phyloP scores from a whole-genome alignment of 1,140 invertebrate species.

The Olivierus martensii region DNA sequence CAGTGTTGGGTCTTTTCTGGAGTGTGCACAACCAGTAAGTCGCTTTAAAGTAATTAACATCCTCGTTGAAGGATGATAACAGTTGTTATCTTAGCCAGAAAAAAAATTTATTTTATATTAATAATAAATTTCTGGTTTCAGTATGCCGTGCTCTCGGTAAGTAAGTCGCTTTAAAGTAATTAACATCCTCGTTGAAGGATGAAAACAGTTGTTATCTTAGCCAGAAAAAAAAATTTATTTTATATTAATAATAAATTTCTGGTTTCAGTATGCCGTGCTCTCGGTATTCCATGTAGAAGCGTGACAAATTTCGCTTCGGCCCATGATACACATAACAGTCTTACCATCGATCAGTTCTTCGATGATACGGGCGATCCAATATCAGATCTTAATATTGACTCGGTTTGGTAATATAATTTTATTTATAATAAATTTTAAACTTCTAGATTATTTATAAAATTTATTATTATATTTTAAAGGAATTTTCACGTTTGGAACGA shows the following conservation, averaged over 20 bases:
- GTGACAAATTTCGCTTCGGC: constrained; percentile 58
- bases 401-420: constrained; percentile 17
- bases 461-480: constrained; percentile 25
- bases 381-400: constrained; percentile 18
- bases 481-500: constrained; percentile 97
- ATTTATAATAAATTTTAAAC: neutral
- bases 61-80: neutral
- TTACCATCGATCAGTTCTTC: constrained; percentile 58
- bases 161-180: constrained; percentile 29
- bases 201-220: too few species aligned
- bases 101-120: neutral
- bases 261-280: constrained; percentile 44
- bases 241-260: neutral
- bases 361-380: constrained; percentile 39
- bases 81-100: neutral
- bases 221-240: neutral
- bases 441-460: neutral
- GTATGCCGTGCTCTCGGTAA: constrained; percentile 53
- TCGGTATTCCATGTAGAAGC: constrained; percentile 53
- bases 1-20: constrained; percentile 68
- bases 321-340: constrained; percentile 54
- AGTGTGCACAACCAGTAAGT: constrained; percentile 46
- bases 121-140: constrained; percentile 22
- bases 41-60: neutral
- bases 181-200: neutral